phyloP scores from a whole-genome alignment of 2,888 invertebrate genomes.

The Caradrina kadenii region DNA sequence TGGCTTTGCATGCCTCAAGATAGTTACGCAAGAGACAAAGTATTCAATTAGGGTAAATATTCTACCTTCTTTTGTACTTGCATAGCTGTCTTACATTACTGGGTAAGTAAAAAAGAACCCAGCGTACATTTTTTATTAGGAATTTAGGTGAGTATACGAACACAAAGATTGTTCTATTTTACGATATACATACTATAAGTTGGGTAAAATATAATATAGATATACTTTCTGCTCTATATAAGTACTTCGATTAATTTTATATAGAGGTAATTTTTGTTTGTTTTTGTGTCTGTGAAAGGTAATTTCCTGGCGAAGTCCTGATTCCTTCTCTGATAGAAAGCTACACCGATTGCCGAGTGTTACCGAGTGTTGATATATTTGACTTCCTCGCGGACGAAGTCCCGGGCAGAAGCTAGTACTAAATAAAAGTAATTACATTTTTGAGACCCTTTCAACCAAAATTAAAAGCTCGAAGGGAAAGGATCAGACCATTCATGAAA shows the following conservation, averaged over 20 bases:
- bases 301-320: too few species aligned
- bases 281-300: too few species aligned
- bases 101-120: slow-evolving; percentile 24
- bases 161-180: neutral
- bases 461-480: slow-evolving; percentile 9
- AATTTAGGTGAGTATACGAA: slow-evolving; percentile 5
- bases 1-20: slow-evolving; percentile 71
- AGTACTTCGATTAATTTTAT: too few species aligned
- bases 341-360: too few species aligned
- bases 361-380: too few species aligned
- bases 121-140: slow-evolving; percentile 4
- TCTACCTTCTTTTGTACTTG: slow-evolving; percentile 37
- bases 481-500: slow-evolving; percentile 16
- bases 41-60: slow-evolving; percentile 66
- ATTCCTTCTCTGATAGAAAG: too few species aligned
- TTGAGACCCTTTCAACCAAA: slow-evolving; percentile 1
- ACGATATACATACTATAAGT: too few species aligned
- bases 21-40: slow-evolving; percentile 66
- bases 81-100: slow-evolving; percentile 31
- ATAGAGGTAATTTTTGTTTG: too few species aligned
- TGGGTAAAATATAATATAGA: too few species aligned
- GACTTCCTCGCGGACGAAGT: too few species aligned
- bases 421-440: slow-evolving; percentile 15
- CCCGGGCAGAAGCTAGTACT: neutral
- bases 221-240: too few species aligned